Percentiles rank a stretch among this genome's conserved stretches.
Conservation (phyloP, 2,888 invertebrate genomes). For the Tryphoninae sp. region DNA sequence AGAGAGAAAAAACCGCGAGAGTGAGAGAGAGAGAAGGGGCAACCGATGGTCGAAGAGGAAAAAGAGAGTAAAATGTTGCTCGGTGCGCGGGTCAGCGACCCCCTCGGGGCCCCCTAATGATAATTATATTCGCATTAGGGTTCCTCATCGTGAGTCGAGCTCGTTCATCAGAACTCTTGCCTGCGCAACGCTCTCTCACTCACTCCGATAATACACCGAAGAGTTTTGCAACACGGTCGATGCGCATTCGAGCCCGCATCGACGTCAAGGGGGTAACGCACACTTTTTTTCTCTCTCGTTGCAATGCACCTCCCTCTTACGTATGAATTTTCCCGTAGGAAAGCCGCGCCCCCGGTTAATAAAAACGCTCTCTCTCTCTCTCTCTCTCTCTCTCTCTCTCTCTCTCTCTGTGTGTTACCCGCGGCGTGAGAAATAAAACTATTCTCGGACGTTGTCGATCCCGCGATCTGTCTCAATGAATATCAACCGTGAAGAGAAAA, state of each 20-base stretch:
- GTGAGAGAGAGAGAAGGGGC: not conserved
- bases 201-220: conserved; percentile 20
- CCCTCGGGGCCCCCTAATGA: conserved; percentile 67
- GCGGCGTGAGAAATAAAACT: conserved; percentile 17
- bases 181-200: conserved; percentile 61
- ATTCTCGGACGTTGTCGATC: conserved; percentile 1
- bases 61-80: conserved; percentile 53
- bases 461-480: conserved; percentile 26
- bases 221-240: conserved; percentile 33
- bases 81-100: conserved; percentile 54
- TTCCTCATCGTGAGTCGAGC: conserved; percentile 66
- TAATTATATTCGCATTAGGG: conserved; percentile 75
- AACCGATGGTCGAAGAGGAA: conserved; percentile 13
- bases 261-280: conserved; percentile 1
- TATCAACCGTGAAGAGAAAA: not conserved
- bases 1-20: not conserved
- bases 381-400: no score
- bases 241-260: conserved; percentile 14
- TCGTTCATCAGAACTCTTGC: conserved; percentile 70
- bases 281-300: conserved; percentile 32
- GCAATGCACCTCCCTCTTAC: conserved; percentile 20
- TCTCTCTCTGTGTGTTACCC: no score
- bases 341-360: not conserved
- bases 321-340: not conserved
- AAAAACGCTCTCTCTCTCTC: conserved; percentile 16